A percentile compares a stretch with the other conserved stretches of the same genome.
Conservation (phyloP, 2,113 vertebrate genomes). For the Passer domesticus region DNA sequence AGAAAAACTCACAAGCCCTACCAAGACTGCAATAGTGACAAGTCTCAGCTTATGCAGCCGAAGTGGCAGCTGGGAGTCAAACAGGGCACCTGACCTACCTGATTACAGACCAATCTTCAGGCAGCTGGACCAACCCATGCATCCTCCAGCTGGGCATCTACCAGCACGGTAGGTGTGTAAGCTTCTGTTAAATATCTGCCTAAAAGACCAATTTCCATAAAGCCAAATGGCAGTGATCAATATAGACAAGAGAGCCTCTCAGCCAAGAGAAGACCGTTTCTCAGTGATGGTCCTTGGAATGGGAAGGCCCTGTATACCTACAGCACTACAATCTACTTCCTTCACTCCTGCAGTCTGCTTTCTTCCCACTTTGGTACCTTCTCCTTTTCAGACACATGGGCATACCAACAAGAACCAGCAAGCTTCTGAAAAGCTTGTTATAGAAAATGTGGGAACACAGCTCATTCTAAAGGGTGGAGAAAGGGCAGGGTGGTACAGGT, state of each 20-base stretch:
- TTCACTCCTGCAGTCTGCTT: background rate
- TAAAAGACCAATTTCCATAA: background rate
- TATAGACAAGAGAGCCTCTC: background rate
- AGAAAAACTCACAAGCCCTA: background rate
- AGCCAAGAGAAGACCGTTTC: background rate
- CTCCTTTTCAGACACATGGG: background rate
- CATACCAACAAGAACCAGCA: background rate
- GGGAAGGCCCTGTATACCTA: background rate
- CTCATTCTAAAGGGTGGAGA: background rate
- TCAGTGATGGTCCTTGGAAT: background rate
- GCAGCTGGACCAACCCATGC: background rate
- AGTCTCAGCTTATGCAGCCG: background rate
- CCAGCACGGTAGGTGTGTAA: background rate
- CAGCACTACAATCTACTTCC: background rate
- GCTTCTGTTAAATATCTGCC: background rate
- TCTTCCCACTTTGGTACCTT: background rate
- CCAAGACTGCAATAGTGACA: background rate
- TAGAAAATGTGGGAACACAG: background rate
- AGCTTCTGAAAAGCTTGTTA: background rate
- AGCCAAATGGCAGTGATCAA: background rate
- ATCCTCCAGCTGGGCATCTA: background rate
- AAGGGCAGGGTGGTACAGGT: background rate
- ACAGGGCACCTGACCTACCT: background rate
- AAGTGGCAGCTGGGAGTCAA: background rate
- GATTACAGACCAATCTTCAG: background rate